phyloP scores from a whole-genome alignment of 1,140 invertebrate genomes.

The Cotesia typhae region DNA sequence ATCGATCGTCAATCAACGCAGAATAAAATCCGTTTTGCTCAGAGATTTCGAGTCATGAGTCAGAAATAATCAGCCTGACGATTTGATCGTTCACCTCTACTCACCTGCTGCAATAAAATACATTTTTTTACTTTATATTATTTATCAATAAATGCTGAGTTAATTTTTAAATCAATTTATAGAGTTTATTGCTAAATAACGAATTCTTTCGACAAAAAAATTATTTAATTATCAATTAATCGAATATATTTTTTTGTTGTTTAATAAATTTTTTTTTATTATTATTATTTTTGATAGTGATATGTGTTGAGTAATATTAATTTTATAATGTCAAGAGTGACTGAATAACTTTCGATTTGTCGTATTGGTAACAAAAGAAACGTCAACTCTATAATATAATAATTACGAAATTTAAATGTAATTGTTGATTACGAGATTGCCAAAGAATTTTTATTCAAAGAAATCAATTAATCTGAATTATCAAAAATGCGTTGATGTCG shows the following conservation, averaged over 20 bases:
- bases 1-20: not conserved
- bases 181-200: no score
- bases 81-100: no score
- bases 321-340: conserved; percentile 8
- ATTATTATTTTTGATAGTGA: not conserved
- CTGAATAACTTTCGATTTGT: conserved; percentile 13
- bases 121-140: no score
- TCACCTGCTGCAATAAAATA: no score
- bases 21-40: no score
- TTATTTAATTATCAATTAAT: no score
- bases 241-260: not conserved
- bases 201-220: no score
- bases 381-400: not conserved
- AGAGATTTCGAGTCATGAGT: no score
- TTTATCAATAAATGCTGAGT: no score
- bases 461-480: conserved; percentile 18
- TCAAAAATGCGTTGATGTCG: conserved; percentile 6
- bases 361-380: conserved; percentile 9
- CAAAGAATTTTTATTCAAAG: conserved; percentile 5
- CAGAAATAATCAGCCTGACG: no score
- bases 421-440: not conserved
- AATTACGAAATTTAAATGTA: conserved; percentile 10
- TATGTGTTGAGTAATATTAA: not conserved
- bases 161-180: no score
- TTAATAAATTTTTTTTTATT: not conserved